phyloP scores from a whole-genome alignment of 2,113 vertebrate genomes.

The Petromus typicus region DNA sequence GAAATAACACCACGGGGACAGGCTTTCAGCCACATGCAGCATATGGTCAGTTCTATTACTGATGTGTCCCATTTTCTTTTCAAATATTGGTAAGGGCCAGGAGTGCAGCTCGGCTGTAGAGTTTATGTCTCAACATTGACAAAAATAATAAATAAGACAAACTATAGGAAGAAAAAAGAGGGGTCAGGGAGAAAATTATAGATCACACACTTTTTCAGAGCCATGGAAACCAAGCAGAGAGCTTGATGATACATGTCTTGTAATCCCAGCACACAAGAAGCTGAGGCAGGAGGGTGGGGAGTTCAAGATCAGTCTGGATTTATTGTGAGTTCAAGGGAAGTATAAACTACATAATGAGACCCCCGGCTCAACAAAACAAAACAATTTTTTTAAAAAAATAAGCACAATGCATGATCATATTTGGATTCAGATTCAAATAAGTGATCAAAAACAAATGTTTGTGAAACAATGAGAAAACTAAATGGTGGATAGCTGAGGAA shows the following conservation, averaged over 20 bases:
- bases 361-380: not conserved
- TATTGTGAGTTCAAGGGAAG: not conserved
- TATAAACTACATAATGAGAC: not conserved
- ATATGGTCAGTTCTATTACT: not conserved
- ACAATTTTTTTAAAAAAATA: not conserved
- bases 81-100: not conserved
- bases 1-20: not conserved
- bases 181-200: not conserved
- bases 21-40: not conserved
- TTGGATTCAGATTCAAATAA: conserved; percentile 42
- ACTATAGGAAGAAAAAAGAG: not conserved
- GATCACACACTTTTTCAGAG: not conserved
- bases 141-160: not conserved
- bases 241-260: not conserved
- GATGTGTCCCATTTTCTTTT: not conserved
- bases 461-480: not conserved
- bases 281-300: not conserved
- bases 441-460: not conserved
- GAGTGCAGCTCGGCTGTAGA: not conserved
- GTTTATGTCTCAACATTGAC: not conserved
- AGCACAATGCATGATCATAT: not conserved
- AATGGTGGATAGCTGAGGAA: not conserved
- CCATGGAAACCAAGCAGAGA: not conserved
- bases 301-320: not conserved
- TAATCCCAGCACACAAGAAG: not conserved